Conservation (phyloP, 2,113 vertebrate species). For the Leuciscus idus region DNA sequence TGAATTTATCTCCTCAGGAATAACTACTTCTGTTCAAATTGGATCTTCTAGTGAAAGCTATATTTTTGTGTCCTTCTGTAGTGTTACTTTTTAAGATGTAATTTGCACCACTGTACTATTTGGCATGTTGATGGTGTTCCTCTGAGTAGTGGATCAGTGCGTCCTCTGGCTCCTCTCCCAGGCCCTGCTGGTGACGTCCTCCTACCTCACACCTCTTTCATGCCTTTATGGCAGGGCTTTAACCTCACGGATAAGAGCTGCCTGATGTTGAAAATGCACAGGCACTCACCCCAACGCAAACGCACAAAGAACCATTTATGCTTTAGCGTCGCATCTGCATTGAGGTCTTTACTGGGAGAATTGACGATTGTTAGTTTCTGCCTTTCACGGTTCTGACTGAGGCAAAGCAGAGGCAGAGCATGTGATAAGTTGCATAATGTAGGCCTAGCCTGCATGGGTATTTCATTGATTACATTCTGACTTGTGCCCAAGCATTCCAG, state of each 20-base stretch:
- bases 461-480: conserved; percentile 54
- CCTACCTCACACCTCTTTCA: conserved; percentile 62
- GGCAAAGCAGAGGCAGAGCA: conserved; percentile 59
- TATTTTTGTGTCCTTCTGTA: not conserved
- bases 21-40: not conserved
- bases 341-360: conserved; percentile 72
- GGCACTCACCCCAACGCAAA: conserved; percentile 64
- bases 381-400: conserved; percentile 72
- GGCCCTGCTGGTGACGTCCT: conserved; percentile 4
- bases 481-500: conserved; percentile 41
- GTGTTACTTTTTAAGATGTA: not conserved
- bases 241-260: conserved; percentile 77
- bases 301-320: conserved; percentile 77
- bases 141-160: not conserved
- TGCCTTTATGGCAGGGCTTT: conserved; percentile 63
- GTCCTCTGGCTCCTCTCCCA: conserved; percentile 8
- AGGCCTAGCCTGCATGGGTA: conserved; percentile 33
- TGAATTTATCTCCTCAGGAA: not conserved
- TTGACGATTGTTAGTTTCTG: conserved; percentile 75
- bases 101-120: not conserved
- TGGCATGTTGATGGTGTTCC: not conserved
- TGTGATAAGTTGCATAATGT: conserved; percentile 58
- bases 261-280: conserved; percentile 66
- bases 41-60: not conserved
- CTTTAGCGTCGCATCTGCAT: conserved; percentile 71